Evolutionary conservation across 2,888 invertebrate species (phyloP).

Genomic region (Andrena camellia): DNA sequence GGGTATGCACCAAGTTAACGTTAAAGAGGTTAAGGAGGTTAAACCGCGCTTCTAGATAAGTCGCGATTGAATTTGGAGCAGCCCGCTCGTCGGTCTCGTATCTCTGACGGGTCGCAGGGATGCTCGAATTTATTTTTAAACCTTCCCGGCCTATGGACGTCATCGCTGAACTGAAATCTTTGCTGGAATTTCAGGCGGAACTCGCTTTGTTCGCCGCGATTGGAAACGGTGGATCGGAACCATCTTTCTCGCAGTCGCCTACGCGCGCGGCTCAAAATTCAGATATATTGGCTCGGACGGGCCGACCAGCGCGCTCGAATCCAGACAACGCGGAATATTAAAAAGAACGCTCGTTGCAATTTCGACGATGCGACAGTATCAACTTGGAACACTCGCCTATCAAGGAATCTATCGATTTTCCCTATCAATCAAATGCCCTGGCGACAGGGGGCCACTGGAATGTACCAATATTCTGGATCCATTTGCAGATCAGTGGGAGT

Average conservation of each 20-base stretch:
- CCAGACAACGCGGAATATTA: no score
- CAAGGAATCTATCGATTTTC: not conserved
- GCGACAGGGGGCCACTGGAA: not conserved
- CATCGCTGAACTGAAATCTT: slow-evolving; percentile 40
- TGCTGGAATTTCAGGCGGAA: slow-evolving; percentile 38
- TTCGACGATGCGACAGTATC: no score
- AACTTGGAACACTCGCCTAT: no score
- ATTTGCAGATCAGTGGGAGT: not conserved
- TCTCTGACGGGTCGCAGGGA: slow-evolving; percentile 48
- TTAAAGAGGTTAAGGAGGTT: slow-evolving; percentile 47
- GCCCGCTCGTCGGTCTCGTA: slow-evolving; percentile 38
- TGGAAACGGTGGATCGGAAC: not conserved
- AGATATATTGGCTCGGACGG: not conserved
- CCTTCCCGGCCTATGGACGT: slow-evolving; percentile 39
- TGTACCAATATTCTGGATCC: not conserved
- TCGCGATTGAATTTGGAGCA: slow-evolving; percentile 51
- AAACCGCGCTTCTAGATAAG: slow-evolving; percentile 49
- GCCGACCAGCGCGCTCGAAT: not conserved
- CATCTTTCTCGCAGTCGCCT: not conserved
- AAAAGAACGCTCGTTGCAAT: no score
- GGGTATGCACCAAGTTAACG: slow-evolving; percentile 13
- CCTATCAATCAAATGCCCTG: not conserved
- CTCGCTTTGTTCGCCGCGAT: slow-evolving; percentile 1
- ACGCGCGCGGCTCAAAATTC: not conserved
- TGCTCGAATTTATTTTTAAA: slow-evolving; percentile 67